Evolutionary conservation across 2,113 vertebrate species (phyloP), one percentile per base, ranked within the genome.

Genomic region (Oncorhynchus kisutch): DNA sequence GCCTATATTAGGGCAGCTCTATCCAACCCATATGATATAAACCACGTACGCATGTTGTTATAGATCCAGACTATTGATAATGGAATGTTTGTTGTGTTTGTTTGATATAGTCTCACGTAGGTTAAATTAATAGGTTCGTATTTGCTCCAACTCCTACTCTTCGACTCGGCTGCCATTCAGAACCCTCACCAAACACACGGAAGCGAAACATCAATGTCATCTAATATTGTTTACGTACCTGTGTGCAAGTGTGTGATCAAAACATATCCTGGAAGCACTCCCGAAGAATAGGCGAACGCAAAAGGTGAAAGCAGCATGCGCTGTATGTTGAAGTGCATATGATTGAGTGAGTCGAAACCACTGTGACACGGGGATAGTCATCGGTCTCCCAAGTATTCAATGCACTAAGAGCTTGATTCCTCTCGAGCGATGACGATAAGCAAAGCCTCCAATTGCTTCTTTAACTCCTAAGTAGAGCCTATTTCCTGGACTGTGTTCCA

Each of bases 221-320:
- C 49, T 54, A 54, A 67, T 34, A 16, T 31, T 49, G 68, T 74
- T 74, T 72, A 86, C 92, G 85, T 94, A 94, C 93, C 92, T 92
- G 88, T 31, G 74, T 73, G 71, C 77, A 59, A 65, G 72, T 39
- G 18, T 18, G 80, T 84, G 76, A 69, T 45, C 57, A 74, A 78
- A 88, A 45, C 73, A 84, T 85, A 83, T 89, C 87, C 89, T 90
- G 92, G 90, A 87, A 86, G 77, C 91, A 86, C 85, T 91, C 74
- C 90, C 86, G 89, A 91, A 88, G 89, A 87, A 79, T 39, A 90
- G 90, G 86, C 88, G 91, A 90, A 89, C 85, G 87, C 89, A 92
- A 94, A 94, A 94, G 93, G 93, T 92, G 93, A 92, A 94, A 92
- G 91, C 92, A 92, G 91, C 92, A 90, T 89, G 92, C 91, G 91